Percentiles rank a stretch among this genome's conserved stretches.
Conservation (phyloP, 2,113 vertebrate genomes). For the Pseudopipra pipra region DNA sequence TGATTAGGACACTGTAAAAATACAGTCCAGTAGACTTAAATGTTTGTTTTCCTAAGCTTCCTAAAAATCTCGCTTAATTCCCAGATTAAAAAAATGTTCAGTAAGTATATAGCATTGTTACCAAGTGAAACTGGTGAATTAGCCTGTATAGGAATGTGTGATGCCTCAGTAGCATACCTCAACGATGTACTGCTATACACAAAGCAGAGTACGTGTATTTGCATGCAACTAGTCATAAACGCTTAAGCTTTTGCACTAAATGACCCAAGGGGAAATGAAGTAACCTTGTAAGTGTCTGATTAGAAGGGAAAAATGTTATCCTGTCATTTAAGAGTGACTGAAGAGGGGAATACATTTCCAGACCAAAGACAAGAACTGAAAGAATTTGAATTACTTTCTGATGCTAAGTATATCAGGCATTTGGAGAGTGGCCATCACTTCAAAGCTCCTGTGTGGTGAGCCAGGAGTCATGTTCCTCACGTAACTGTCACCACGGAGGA, state of each 20-base stretch:
- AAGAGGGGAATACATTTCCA: conserved; percentile 27
- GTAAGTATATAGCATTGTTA: background rate
- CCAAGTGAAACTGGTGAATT: background rate
- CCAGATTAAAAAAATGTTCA: background rate
- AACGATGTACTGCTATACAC: background rate
- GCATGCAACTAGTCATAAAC: background rate
- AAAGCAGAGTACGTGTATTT: background rate
- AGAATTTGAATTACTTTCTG: conserved; percentile 29
- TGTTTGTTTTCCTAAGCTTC: background rate
- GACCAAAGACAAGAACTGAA: background rate
- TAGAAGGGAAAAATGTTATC: conserved; percentile 6
- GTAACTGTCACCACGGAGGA: background rate
- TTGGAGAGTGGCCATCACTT: conserved; percentile 9
- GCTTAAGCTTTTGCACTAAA: background rate
- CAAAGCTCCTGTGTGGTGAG: background rate
- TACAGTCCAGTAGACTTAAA: background rate
- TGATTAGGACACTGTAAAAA: background rate
- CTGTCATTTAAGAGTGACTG: background rate
- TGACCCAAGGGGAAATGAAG: background rate
- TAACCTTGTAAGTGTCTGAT: conserved; percentile 14
- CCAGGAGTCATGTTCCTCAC: background rate
- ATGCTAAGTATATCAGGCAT: conserved; percentile 19
- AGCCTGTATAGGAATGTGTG: background rate
- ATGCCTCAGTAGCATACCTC: background rate
- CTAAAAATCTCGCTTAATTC: background rate